Conservation (phyloP, 2,888 invertebrate genomes). For the Caenorhabditis plicata region DNA sequence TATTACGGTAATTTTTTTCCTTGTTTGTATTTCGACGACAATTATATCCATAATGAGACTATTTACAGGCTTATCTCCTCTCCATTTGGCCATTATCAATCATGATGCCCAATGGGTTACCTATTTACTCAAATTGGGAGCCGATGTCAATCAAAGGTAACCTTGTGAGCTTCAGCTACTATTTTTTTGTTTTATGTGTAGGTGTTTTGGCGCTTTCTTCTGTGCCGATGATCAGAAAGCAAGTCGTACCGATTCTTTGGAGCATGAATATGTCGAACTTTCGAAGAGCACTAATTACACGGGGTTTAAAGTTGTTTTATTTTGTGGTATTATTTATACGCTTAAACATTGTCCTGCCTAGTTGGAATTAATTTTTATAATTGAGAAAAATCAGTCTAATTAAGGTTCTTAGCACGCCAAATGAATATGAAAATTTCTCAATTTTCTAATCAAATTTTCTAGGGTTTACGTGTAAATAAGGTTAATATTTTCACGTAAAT, state of each 20-base stretch:
- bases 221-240: conserved; percentile 81
- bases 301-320: conserved; percentile 71
- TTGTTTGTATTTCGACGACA: neutral
- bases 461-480: no score
- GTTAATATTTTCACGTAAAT: no score
- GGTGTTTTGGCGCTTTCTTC: conserved; percentile 87
- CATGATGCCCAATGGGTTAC: conserved; percentile 97
- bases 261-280: conserved; percentile 87
- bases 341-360: neutral
- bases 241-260: conserved; percentile 79
- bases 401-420: no score
- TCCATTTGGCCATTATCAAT: conserved; percentile 96
- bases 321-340: neutral
- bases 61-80: conserved; percentile 61
- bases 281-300: conserved; percentile 81
- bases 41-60: no score
- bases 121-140: conserved; percentile 86
- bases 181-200: neutral
- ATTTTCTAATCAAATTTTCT: no score
- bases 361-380: no score
- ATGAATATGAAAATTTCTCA: no score
- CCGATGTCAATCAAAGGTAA: conserved; percentile 75
- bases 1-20: conserved; percentile 58
- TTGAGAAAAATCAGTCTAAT: no score
- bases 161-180: conserved; percentile 70